Base-by-base conservation (phyloP, 1,140 invertebrate species). In the Orius laevigatus region DNA sequence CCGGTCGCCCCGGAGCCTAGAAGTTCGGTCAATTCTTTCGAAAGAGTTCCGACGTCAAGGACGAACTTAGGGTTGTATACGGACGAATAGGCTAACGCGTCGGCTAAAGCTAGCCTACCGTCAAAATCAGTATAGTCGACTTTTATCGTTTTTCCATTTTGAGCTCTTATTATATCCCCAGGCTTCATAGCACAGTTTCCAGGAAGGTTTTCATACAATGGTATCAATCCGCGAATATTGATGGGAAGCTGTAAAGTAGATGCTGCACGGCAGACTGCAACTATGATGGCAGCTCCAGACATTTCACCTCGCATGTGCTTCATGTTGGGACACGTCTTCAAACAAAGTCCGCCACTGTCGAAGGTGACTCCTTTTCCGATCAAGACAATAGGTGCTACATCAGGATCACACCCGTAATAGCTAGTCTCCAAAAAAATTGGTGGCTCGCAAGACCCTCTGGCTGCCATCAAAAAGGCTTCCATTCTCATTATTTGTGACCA, bases 61-160 rank as follows among this genome's bases (percentile, higher is more conserved):
- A 79, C 68, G 5, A 70, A 65, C n/a, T 63, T 59, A 10, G 73
- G 77, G 43, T 76, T 68, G 56, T 73, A 75, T 50, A 66, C 63
- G 46, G 71, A 63, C 12, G 75, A 72, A 59, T 78, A 79, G 50
- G 66, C 68, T 2, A 80, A 57, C 31, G 73, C 75, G 62, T 81
- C 78, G 36, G 73, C 74, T 32, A 81, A 58, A 48, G 77, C 67
- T 9, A 81, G 59, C 43, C 76, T 59, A 6, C 77, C 77, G 52
- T 78, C 77, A 14, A 74, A 74, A 65, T 79, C 76, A 12, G 77
- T 79, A 48, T 75, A 73, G 55, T 78, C 70, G 45, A 79, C 63
- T 50, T 76, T 69, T 50, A 79, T 76, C 16, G 69, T 71, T 62
- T 78, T 79, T 10, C 75, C 76, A 61, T 75, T 79, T 64, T 69